These are phyloP conservation scores for Eurois occulta DNA, from an alignment of 2,888 invertebrate genomes.

Conservation along the genomic window DNA sequence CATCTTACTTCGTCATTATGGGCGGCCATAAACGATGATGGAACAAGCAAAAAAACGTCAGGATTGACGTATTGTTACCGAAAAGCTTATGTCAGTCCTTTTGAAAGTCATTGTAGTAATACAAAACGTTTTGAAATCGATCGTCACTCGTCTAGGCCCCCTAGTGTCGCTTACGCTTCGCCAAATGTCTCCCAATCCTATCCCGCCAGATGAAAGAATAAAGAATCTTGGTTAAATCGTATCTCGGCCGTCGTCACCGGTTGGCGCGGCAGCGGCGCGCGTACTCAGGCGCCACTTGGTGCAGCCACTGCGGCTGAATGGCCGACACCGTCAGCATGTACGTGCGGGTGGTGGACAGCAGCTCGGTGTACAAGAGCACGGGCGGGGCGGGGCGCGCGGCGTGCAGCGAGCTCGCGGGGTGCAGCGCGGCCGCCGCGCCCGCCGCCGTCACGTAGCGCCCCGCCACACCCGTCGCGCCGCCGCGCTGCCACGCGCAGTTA, in stretches of 20 bases:
- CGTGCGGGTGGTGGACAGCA: slow-evolving; percentile 95
- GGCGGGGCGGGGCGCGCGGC: slow-evolving; percentile 92
- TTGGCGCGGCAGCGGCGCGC: slow-evolving; percentile 80
- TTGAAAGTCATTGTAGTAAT: background rate
- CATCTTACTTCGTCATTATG: background rate
- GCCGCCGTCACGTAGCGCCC: slow-evolving; percentile 88
- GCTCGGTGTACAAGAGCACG: slow-evolving; percentile 95
- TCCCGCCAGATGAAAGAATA: slow-evolving; percentile 12
- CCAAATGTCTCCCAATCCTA: background rate
- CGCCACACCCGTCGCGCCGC: slow-evolving; percentile 89
- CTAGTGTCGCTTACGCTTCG: background rate
- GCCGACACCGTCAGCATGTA: slow-evolving; percentile 95
- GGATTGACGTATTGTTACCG: background rate
- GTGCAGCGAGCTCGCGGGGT: slow-evolving; percentile 95
- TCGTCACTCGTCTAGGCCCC: background rate
- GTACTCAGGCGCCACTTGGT: slow-evolving; percentile 82
- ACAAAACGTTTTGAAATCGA: background rate
- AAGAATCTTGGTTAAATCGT: slow-evolving; percentile 9
- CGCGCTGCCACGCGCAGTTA: slow-evolving; percentile 95
- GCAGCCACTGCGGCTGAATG: slow-evolving; percentile 95
- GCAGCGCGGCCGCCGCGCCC: slow-evolving; percentile 92
- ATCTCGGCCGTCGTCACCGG: slow-evolving; percentile 76
- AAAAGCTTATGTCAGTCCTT: background rate
- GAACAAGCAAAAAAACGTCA: background rate
- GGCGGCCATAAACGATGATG: background rate